Evolutionary conservation across 2,888 invertebrate genomes (phyloP).

Genomic region (Caenorhabditis drosophilae): DNA sequence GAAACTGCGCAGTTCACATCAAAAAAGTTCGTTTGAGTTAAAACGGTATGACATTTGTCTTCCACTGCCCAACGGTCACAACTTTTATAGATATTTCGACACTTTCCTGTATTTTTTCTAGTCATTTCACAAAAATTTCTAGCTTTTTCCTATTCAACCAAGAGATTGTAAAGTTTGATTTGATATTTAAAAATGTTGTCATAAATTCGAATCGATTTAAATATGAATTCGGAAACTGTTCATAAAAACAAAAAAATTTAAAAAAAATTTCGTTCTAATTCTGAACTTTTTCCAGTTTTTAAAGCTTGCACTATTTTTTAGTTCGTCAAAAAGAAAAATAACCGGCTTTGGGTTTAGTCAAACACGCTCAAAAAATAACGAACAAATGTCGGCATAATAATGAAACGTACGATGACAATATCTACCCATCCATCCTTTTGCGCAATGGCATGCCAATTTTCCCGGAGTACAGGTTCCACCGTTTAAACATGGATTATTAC

Average conservation of each 20-base stretch:
- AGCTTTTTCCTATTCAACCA: too few relatives aligned
- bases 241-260: too few relatives aligned
- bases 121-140: too few relatives aligned
- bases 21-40: conserved; percentile 68
- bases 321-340: too few relatives aligned
- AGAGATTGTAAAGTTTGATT: too few relatives aligned
- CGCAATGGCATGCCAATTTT: conserved; percentile 63
- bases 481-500: conserved; percentile 64
- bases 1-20: conserved; percentile 68
- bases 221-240: too few relatives aligned
- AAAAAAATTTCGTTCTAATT: too few relatives aligned
- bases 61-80: conserved; percentile 69
- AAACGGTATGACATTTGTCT: conserved; percentile 65
- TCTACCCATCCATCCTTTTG: conserved; percentile 68
- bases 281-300: not conserved
- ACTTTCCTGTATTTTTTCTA: conserved; percentile 59
- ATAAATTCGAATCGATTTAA: too few relatives aligned
- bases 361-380: conserved; percentile 9
- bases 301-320: too few relatives aligned
- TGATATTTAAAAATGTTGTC: too few relatives aligned
- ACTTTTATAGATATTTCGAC: conserved; percentile 68
- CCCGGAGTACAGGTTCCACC: conserved; percentile 64
- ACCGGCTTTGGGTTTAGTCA: too few relatives aligned
- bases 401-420: conserved; percentile 66
- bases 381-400: too few relatives aligned